phyloP scores from a whole-genome alignment of 2,888 invertebrate genomes.

The Brachycybe producta region DNA sequence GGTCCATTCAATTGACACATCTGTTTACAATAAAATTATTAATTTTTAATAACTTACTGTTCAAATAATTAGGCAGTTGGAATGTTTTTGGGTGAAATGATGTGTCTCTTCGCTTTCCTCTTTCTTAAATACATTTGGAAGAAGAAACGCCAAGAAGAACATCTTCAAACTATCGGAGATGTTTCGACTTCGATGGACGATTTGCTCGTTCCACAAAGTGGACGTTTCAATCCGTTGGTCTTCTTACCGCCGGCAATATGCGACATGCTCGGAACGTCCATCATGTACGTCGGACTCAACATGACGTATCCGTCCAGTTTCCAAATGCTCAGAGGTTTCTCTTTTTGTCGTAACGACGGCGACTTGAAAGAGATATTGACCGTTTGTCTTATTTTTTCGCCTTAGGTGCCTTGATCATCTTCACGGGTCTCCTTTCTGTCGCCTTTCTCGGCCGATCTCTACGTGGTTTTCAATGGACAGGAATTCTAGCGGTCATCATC shows the following conservation, averaged over 20 bases:
- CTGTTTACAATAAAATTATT: background rate
- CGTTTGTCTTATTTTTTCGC: background rate
- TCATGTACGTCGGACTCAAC: conserved; percentile 81
- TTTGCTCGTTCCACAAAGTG: conserved; percentile 26
- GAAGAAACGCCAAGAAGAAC: conserved; percentile 33
- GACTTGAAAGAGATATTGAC: background rate
- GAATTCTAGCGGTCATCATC: conserved; percentile 55
- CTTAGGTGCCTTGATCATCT: conserved; percentile 70
- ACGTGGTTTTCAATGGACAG: conserved; percentile 55
- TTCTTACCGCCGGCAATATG: conserved; percentile 76
- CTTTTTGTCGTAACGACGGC: background rate
- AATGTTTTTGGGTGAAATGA: conserved; percentile 89
- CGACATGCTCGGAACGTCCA: conserved; percentile 75
- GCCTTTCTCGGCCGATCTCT: conserved; percentile 58
- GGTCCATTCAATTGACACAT: conserved; percentile 27
- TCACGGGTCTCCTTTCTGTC: conserved; percentile 75
- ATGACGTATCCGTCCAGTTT: conserved; percentile 87
- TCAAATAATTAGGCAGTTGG: conserved; percentile 45
- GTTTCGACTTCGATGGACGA: background rate
- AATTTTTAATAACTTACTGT: background rate
- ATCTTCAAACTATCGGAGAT: conserved; percentile 14
- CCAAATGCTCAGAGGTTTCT: conserved; percentile 79
- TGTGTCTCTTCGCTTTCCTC: conserved; percentile 71
- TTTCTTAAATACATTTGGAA: conserved; percentile 45
- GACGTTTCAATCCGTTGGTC: conserved; percentile 61